Evolutionary conservation across 2,888 invertebrate genomes (phyloP).

Genomic region (Leptopilina myrica): DNA sequence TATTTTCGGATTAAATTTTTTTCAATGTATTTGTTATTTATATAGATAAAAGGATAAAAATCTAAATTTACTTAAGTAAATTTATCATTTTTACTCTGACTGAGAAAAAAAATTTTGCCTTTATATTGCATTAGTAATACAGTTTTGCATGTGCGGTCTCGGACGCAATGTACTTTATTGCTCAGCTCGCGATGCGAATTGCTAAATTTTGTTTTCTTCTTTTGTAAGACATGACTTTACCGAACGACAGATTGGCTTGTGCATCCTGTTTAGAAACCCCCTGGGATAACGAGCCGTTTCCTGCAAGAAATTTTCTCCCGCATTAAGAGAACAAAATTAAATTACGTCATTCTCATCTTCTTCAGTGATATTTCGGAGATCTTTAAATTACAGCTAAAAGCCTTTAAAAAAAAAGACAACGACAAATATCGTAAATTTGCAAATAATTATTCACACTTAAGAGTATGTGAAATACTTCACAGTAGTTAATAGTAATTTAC

Average conservation of each 20-base stretch:
- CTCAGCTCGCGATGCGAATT: slow-evolving; percentile 16
- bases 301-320: slow-evolving; percentile 29
- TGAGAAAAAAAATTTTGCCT: no score
- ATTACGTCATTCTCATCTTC: slow-evolving; percentile 35
- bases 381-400: slow-evolving; percentile 10
- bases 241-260: not conserved
- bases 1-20: no score
- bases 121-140: no score
- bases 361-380: slow-evolving; percentile 14
- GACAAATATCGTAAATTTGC: not conserved
- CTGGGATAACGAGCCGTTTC: slow-evolving; percentile 36
- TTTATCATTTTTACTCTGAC: no score
- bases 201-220: slow-evolving; percentile 20
- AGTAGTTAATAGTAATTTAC: not conserved
- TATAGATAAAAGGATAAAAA: no score
- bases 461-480: not conserved
- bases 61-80: no score
- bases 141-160: not conserved
- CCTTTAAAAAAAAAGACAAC: not conserved
- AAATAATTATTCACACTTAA: not conserved
- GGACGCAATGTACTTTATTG: slow-evolving; percentile 19
- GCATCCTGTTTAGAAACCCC: slow-evolving; percentile 32
- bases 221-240: slow-evolving; percentile 33
- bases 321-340: slow-evolving; percentile 1
- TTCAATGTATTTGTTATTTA: no score